These are phyloP conservation scores for Camponotus pennsylvanicus DNA, from an alignment of 1,140 invertebrate species.

Conservation along the genomic window DNA sequence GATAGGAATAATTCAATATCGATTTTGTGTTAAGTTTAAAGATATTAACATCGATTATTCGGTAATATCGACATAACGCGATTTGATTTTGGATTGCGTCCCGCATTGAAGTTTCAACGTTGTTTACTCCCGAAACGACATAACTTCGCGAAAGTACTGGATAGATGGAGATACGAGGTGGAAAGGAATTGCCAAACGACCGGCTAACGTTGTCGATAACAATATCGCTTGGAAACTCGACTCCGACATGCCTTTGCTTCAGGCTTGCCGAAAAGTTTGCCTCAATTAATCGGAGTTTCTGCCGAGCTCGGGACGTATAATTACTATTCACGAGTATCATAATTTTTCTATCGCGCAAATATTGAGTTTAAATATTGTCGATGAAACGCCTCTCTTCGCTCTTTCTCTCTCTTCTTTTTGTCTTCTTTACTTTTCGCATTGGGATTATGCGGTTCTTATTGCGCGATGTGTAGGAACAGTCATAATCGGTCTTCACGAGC, in stretches of 20 bases:
- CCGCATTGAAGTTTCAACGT: conserved; percentile 15
- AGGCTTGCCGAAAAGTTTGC: conserved; percentile 45
- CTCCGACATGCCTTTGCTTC: background rate
- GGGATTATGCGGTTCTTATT: conserved; percentile 10
- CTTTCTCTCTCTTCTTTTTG: conserved; percentile 24
- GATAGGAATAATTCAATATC: background rate
- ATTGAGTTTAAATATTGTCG: conserved; percentile 55
- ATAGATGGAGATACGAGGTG: conserved; percentile 38
- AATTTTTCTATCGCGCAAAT: conserved; percentile 40
- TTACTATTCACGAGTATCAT: conserved; percentile 67
- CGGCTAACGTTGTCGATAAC: conserved; percentile 44
- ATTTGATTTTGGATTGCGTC: conserved; percentile 6
- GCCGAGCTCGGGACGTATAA: conserved; percentile 56
- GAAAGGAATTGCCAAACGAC: conserved; percentile 24
- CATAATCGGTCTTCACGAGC: conserved; percentile 59
- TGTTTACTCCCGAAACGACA: conserved; percentile 33
- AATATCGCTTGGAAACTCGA: conserved; percentile 37
- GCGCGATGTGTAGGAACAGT: background rate
- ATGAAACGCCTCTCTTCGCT: conserved; percentile 16
- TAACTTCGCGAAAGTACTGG: conserved; percentile 29
- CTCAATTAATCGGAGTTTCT: conserved; percentile 42
- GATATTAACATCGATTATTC: background rate
- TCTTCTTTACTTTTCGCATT: conserved; percentile 3
- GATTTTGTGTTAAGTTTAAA: background rate
- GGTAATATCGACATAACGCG: background rate